Evolutionary conservation across 2,797 vertebrate genomes (phyloP), one percentile per base, ranked within the genome.

Genomic region (Sarcophilus harrisii): DNA sequence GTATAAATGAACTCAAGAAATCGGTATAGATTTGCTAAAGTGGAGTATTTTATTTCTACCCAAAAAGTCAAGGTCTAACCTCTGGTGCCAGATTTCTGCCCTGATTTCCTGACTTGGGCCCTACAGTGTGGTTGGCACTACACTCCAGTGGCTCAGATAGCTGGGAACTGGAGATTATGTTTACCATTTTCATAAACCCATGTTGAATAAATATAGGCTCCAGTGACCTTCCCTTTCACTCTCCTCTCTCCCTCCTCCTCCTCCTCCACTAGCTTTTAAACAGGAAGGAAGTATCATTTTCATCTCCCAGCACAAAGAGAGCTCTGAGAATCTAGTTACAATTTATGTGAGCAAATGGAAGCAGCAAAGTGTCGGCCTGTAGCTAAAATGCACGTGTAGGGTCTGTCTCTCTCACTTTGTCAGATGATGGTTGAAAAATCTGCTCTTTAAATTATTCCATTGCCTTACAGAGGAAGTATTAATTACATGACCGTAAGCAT

Each of bases 401-500:
- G 91, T 89, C 87, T 94, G 95, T 94, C 92, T 93, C 90, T 92
- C 91, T 57, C 59, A 66, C 92, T 98, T 98, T 98, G 97, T 95
- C 97, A 98, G 98, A 98, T 97, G 96, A 96, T 97, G 96, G 97
- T 94, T 98, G 98, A 94, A 98, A 98, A 98, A 98, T 96, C 98
- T 96, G 97, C 97, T 98, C 95, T 98, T 98, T 98, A 98, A 99
- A 98, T 99, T 98, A 99, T 98, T 98, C 98, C 97, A 96, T 98
- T 98, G 96, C 98, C 98, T 98, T 98, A 97, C 96, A 98, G 98
- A 99, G 98, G 99, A 99, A 99, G 99, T 99, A 99, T 99, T 99
- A 99, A 99, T 99, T 99, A 99, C 99, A 98, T 0, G 98, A 97
- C 98, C 98, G 98, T 97, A 98, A 99, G 98, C 98, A 98, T 98